Evolutionary conservation across 2,888 invertebrate species (phyloP).

Genomic region (Acanthoscelides obtectus): DNA sequence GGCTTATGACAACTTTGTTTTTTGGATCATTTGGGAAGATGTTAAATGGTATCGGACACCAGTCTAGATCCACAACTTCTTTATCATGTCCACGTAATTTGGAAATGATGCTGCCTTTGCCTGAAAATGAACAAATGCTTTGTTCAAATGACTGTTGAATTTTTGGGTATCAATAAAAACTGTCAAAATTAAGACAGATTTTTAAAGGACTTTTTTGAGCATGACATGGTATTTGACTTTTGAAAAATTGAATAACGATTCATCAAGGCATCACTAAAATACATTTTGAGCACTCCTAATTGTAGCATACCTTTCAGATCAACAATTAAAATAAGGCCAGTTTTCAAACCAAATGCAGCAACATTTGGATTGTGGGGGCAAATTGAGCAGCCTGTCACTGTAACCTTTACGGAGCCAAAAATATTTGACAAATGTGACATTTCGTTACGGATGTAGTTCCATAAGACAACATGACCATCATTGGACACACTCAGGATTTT

Average conservation of each 20-base stretch:
- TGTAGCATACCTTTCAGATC: slow-evolving; percentile 26
- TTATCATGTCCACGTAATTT: slow-evolving; percentile 73
- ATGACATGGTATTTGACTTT: no score
- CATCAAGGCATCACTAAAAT: no score
- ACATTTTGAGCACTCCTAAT: no score
- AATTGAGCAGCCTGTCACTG: slow-evolving; percentile 53
- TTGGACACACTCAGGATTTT: neutral
- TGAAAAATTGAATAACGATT: no score
- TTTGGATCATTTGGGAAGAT: slow-evolving; percentile 49
- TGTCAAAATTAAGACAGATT: no score
- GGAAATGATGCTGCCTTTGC: slow-evolving; percentile 52
- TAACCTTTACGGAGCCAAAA: slow-evolving; percentile 41
- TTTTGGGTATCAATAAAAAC: no score
- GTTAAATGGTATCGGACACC: slow-evolving; percentile 64
- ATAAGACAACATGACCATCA: neutral
- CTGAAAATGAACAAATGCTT: neutral
- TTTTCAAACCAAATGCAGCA: slow-evolving; percentile 56
- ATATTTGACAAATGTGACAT: neutral
- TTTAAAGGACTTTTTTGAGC: no score
- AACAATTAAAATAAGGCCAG: slow-evolving; percentile 50
- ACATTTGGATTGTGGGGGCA: slow-evolving; percentile 55
- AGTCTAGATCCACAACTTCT: slow-evolving; percentile 64
- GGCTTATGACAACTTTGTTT: neutral
- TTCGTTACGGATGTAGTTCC: neutral
- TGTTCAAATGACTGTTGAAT: no score